Evolutionary conservation across 2,888 invertebrate genomes (phyloP).

Genomic region (Apamea epomidion): DNA sequence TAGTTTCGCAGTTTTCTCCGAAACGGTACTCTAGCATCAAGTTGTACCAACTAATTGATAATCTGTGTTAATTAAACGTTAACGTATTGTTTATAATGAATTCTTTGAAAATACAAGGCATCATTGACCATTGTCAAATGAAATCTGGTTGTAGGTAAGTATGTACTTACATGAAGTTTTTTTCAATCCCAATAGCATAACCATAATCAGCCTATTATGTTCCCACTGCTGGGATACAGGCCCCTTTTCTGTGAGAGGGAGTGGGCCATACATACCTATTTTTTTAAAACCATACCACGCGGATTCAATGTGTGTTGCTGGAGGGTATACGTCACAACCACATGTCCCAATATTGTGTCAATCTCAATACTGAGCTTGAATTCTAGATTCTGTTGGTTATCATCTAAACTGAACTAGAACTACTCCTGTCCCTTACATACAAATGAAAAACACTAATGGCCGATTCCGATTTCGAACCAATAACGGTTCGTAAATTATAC

Average conservation of each 20-base stretch:
- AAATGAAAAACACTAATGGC: background rate
- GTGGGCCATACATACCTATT: too few relatives aligned
- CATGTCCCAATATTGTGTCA: too few relatives aligned
- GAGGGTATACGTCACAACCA: too few relatives aligned
- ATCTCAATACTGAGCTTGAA: background rate
- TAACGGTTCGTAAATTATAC: too few relatives aligned
- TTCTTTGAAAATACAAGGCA: background rate
- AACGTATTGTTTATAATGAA: background rate
- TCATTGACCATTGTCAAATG: background rate
- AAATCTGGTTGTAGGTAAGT: background rate
- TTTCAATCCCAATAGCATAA: background rate
- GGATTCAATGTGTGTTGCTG: too few relatives aligned
- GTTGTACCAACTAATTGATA: conserved; percentile 39
- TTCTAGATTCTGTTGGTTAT: background rate
- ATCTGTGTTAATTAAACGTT: conserved; percentile 38
- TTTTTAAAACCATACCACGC: too few relatives aligned
- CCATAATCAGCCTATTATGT: background rate
- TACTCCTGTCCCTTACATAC: background rate
- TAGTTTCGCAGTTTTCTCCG: conserved; percentile 66
- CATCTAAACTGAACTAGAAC: background rate
- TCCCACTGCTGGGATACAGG: background rate
- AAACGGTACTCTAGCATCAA: conserved; percentile 40
- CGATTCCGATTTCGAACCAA: too few relatives aligned
- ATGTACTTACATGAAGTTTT: background rate
- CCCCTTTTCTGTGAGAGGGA: background rate